phyloP scores from a whole-genome alignment of 2,888 invertebrate species.

The Danaus chrysippus region DNA sequence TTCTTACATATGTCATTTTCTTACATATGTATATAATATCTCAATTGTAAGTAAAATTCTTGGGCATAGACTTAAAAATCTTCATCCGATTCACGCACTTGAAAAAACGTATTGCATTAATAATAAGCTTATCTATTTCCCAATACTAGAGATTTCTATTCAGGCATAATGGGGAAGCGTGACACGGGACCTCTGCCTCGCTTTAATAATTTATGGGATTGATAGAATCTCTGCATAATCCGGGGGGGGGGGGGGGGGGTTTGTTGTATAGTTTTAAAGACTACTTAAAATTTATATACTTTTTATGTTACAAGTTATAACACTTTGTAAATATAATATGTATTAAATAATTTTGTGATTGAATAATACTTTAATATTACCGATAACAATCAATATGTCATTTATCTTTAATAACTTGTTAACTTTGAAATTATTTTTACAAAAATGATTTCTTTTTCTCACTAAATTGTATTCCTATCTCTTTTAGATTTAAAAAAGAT shows the following conservation, averaged over 20 bases:
- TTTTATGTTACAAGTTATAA: slow-evolving; percentile 2
- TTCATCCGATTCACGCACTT: slow-evolving; percentile 12
- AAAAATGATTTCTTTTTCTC: no score
- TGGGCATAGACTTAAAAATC: background rate
- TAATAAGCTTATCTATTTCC: slow-evolving; percentile 57
- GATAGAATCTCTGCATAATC: slow-evolving; percentile 55
- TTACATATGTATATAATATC: background rate
- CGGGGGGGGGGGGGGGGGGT: no score
- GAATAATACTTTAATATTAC: no score
- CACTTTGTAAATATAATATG: background rate
- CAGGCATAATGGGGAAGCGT: slow-evolving; percentile 47
- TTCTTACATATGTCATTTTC: background rate
- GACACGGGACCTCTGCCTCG: slow-evolving; percentile 46
- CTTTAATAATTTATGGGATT: slow-evolving; percentile 65
- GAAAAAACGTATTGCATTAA: slow-evolving; percentile 57
- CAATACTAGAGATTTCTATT: slow-evolving; percentile 35
- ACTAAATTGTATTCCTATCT: no score
- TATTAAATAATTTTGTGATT: no score
- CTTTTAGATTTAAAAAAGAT: slow-evolving; percentile 41
- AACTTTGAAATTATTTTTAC: no score
- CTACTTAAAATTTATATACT: background rate
- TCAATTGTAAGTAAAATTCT: background rate
- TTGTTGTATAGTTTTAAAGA: slow-evolving; percentile 2
- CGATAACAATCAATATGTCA: background rate
- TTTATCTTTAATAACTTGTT: no score